Evolutionary conservation across 2,797 vertebrate genomes (phyloP).

Genomic region (Anabas testudineus): DNA sequence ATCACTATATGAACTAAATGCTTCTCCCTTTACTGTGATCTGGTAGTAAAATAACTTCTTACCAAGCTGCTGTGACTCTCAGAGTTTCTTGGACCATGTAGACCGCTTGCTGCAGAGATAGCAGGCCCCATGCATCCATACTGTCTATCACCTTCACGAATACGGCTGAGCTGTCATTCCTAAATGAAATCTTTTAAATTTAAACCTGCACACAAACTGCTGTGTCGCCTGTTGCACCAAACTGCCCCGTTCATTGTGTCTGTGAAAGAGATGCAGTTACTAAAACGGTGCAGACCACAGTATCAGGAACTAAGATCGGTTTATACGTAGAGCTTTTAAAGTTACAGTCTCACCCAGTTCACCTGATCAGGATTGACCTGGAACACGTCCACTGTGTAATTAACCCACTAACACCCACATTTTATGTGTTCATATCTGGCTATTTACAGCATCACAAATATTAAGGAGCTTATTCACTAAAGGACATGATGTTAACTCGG

Average conservation of each 20-base stretch:
- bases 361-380: slow-evolving; percentile 11
- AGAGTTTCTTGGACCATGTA: slow-evolving; percentile 11
- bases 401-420: neutral
- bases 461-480: neutral
- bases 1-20: neutral
- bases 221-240: neutral
- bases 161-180: slow-evolving; percentile 7
- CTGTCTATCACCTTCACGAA: slow-evolving; percentile 41
- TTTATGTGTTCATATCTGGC: neutral
- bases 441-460: neutral
- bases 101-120: slow-evolving; percentile 50
- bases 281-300: slow-evolving; percentile 54
- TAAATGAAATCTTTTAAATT: neutral
- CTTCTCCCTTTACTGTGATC: neutral
- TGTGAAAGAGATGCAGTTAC: slow-evolving; percentile 11
- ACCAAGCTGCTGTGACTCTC: slow-evolving; percentile 44
- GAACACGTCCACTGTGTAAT: neutral
- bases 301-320: slow-evolving; percentile 70
- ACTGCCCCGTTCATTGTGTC: slow-evolving; percentile 7
- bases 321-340: slow-evolving; percentile 60
- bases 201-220: slow-evolving; percentile 2
- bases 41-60: slow-evolving; percentile 38
- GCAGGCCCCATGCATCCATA: slow-evolving; percentile 75
- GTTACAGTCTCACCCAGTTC: slow-evolving; percentile 50
- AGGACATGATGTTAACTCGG: neutral